Base-by-base conservation (phyloP, 2,888 invertebrate genomes). In the Eilema sororculum region DNA sequence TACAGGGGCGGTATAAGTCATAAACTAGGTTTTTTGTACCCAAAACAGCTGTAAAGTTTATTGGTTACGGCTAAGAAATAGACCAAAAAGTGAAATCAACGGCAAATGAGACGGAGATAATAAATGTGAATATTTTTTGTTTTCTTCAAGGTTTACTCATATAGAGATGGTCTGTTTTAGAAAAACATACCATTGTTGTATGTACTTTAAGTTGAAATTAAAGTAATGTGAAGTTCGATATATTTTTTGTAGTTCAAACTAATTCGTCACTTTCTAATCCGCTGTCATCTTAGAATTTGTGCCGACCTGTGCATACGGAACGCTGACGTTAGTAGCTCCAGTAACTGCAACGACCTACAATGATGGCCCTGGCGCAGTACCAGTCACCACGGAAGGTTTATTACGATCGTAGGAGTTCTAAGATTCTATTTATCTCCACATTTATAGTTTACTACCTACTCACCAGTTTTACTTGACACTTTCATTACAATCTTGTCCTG, bases 341-440 rank as follows among this genome's bases (percentile, higher is more conserved):
- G 68, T 78, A 78, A 80, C 79, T 86, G 84, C 86, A 84, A 78
- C 83, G 85, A 86, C 86, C 83, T 86, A 86, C 84, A 84, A 78
- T 75, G 76, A 80, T 79, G 87, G 82, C 87, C 86, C 86, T 86
- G 87, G 76, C 71, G 67, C 75, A 75, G 76, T 74, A 82, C 83
- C 86, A 83, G 78, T 86, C 85, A 74, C 86, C 73, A 66, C 82
- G 73, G 75, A 76, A 84, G 81, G 83, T 81, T 85, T 82, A 84
- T 78, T 78, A 67, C 79, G 66, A 82, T 81, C 79, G 82, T 84
- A 84, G 79, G 80, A 78, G 78, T 67, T 76, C 73, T 77, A 80
- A 74, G 63, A 68, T 74, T 80, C 77, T 79, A 77, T 78, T 81
- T 83, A 72, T 73, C 68, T 70, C 64, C 71, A 69, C 74, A 65